Base-by-base conservation (phyloP, 2,797 vertebrate species). In the Paratrypauchen microcephalus region DNA sequence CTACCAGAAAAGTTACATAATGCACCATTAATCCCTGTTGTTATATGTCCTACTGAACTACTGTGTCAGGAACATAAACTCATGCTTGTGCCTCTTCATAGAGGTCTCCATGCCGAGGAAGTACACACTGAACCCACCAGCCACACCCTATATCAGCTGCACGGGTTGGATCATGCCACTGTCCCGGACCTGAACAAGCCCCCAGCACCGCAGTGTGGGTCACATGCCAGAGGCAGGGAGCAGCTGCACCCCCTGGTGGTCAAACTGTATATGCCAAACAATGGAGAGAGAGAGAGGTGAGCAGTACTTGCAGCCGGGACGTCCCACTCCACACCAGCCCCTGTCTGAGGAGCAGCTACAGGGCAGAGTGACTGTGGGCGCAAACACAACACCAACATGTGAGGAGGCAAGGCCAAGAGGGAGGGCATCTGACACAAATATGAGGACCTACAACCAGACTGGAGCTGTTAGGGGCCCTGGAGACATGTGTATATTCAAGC, bases 221-320 rank as follows among this genome's bases (percentile, higher is more conserved):
- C 79, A 88, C 89, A 91, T 90, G 90, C 87, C 83, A 86, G 70
- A 84, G 84, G 78, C 83, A 74, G 72, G 87, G 80, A 75, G 78
- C 75, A 83, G 86, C 71, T 71, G 81, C 76, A 77, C 81, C 82
- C 83, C 86, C 83, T 69, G 73, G 18, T 78, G 76, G 87, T 83
- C 77, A 80, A 32, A 60, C 58, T 60, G 56, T 68, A 80, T 87
- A 85, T 83, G 87, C 88, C 90, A 91, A 89, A 87, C 87, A 91
- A 86, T 81, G 86, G 82, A 91, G 52, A 55, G 21, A 83, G 87
- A 91, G 84, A 89, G 85, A 86, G 87, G 83, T 88, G 88, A 90
- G 89, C 91, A 92, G 89, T 91, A 92, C 92, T 92, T 90, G 91
- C 90, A 85, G 87, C 86, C 85, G 65, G 74, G 84, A 47, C 83